Percentiles rank a stretch among this genome's conserved stretches.
Evolutionary conservation across 1,140 invertebrate species (phyloP).

Genomic region (Drosophila pseudoananassae): DNA sequence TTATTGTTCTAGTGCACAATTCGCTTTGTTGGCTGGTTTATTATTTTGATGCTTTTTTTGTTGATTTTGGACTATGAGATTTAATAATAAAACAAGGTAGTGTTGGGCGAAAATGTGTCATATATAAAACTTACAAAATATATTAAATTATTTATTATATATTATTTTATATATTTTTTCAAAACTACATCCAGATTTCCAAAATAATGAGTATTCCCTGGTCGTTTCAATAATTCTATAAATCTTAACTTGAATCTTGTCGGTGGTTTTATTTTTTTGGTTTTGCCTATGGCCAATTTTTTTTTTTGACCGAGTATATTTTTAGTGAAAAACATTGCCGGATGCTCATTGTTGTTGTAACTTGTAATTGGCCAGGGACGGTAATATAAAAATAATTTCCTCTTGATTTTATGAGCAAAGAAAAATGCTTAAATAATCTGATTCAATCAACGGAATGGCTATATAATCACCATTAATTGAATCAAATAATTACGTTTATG

Average conservation of each 20-base stretch:
- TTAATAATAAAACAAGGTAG: conserved; percentile 18
- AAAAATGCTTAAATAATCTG: conserved; percentile 34
- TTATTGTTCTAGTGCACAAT: conserved; percentile 43
- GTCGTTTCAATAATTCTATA: neutral
- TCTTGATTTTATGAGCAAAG: conserved; percentile 21
- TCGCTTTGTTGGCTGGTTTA: conserved; percentile 45
- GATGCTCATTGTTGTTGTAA: conserved; percentile 51
- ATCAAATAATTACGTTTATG: conserved; percentile 21
- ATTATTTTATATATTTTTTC: neutral
- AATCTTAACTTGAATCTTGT: conserved; percentile 9
- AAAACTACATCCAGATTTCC: too few species aligned
- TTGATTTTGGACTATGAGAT: conserved; percentile 21
- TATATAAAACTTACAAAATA: neutral
- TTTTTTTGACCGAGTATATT: conserved; percentile 31
- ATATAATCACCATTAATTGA: conserved; percentile 33
- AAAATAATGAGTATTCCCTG: conserved; percentile 2
- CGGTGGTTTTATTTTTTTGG: conserved; percentile 4
- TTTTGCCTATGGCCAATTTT: conserved; percentile 14
- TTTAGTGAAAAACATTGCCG: conserved; percentile 28
- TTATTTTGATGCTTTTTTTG: conserved; percentile 24
- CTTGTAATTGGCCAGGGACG: conserved; percentile 48
- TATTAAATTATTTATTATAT: too few species aligned
- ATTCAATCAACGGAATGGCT: conserved; percentile 36
- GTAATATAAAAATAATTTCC: conserved; percentile 43
- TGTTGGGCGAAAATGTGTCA: neutral